Conservation (phyloP, 2,113 vertebrate species). For the Rhinogobius similis region DNA sequence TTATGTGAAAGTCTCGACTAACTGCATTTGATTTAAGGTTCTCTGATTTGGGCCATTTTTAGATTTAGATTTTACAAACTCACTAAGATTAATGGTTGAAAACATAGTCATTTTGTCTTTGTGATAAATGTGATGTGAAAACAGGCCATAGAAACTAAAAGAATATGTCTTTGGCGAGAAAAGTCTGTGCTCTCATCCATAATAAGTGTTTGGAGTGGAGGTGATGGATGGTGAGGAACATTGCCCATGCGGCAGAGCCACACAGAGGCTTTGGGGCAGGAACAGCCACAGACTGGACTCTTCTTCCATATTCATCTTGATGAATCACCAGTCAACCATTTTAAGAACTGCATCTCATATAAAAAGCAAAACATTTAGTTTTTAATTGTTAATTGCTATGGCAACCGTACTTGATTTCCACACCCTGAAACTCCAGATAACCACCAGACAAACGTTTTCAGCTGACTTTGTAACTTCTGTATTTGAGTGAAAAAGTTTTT, state of each 20-base stretch:
- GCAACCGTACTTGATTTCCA: too few relatives aligned
- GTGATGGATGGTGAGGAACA: background rate
- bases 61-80: background rate
- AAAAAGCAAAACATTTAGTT: too few relatives aligned
- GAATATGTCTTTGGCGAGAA: background rate
- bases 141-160: background rate
- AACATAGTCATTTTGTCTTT: background rate
- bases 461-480: background rate
- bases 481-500: background rate
- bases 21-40: background rate
- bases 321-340: background rate
- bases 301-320: background rate
- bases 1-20: too few relatives aligned
- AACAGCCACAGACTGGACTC: background rate
- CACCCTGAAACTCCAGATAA: too few relatives aligned
- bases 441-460: too few relatives aligned
- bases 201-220: background rate
- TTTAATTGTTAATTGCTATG: too few relatives aligned
- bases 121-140: constrained; percentile 1
- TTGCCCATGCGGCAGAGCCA: background rate
- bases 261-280: background rate
- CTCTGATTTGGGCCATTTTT: background rate
- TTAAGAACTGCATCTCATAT: too few relatives aligned
- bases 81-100: background rate
- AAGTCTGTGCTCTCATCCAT: background rate